Base-by-base conservation (phyloP, 1,140 invertebrate species). In the Heliconius nattereri region DNA sequence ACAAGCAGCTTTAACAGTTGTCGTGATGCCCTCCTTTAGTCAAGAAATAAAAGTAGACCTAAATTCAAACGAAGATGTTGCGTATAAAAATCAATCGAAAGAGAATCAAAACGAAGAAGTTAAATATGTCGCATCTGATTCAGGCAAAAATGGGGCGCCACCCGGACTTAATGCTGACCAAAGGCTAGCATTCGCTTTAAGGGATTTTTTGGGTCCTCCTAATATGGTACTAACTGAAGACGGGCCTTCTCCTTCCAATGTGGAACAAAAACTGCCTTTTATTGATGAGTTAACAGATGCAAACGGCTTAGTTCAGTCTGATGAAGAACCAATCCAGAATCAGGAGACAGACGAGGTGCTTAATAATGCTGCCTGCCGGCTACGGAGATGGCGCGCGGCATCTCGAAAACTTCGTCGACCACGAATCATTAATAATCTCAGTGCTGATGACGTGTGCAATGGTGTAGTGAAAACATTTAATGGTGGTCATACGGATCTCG, bases 401-500 rank as follows among this genome's bases (percentile, higher is more conserved):
- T 93, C 89, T 40, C 90, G 84, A 79, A 92, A 92, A 84, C 82
- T 86, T 78, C 90, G 86, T 49, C 88, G 85, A 78, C 93, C 83
- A 70, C 89, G 85, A 20, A 95, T 95, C 26, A 92, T 93, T 16
- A 89, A 95, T 76, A 94, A 93, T 82, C 86, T 95, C 72, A 91
- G 90, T 81, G 83, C 87, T n/a, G 86, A 84, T 74, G 92, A 91
- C 57, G 90, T 91, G 49, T 83, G 88, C 52, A 85, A 88, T 29
- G 86, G 87, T 71, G 82, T 75, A 20, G 81, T 85, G 29, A 91
- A 92, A 66, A 82, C 84, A 29, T 85, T 84, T 80, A 89, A 86
- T 26, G 86, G 85, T 52, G 92, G 93, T 2, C 92, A 92, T 75
- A 93, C 92, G 37, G 93, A 92, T 81, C 84, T 91, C 79, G 91